Base-by-base conservation (phyloP, 2,888 invertebrate species). In the Caenorhabditis sp. region DNA sequence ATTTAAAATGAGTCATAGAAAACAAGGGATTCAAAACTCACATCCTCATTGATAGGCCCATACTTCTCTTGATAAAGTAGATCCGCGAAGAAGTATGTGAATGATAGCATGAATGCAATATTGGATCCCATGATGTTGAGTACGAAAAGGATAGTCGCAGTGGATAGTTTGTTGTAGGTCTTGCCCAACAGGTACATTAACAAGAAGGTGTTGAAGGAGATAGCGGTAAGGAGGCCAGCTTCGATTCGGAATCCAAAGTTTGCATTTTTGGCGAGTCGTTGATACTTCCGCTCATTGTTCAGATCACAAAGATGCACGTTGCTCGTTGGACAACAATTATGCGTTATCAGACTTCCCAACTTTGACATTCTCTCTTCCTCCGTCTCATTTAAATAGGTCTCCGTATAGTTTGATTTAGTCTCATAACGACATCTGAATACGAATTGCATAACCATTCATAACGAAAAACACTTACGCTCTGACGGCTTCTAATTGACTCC, bases 71-170 rank as follows among this genome's bases (percentile, higher is more conserved):
- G 84, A n/a, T 76, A 76, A 14, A 89, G 49, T 10, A 91, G 72
- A 76, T 91, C 91, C 7, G 85, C 72, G 66, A 90, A 91, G 35
- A 91, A 85, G 49, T 89, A 90, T 8, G 75, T 74, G 73, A 91
- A 91, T 8, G 91, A 91, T 19, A 90, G 86, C 63, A 91, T 87
- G 72, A 90, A 91, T 8, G 91, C 87, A 49, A 88, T 75, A 72
- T 91, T 91, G 26, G 90, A 91, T 75, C 91, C 90, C 81, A 91
- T 85, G 24, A 91, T 91, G 68, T 87, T 87, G 47, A 87, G 77
- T 5, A 88, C 87, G 44, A 88, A 87, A 16, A 88, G 82, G 44
- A 90, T 90, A 16, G 91, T 91, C 1, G 91, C 91, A 10, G 91
- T 91, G 16, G 91, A 91, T 31, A 91, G 83, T 12, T 89, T 85